These are phyloP conservation scores for Halisarca cf. caerulea DNA, from an alignment of 37 sponge, comb jelly and placozoan genomes.

Conservation along the genomic window DNA sequence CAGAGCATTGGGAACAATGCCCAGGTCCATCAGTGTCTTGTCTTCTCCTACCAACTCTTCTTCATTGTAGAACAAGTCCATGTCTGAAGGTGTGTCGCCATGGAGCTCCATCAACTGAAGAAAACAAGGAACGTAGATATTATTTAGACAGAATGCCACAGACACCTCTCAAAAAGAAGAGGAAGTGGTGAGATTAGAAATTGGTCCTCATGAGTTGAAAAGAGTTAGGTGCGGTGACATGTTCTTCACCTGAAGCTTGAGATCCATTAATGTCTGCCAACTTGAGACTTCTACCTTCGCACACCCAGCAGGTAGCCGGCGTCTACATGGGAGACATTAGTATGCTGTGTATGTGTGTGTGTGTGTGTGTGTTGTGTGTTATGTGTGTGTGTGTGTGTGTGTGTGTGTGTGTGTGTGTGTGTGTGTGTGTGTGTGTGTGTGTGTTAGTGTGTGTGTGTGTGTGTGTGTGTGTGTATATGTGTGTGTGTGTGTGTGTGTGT, in stretches of 20 bases:
- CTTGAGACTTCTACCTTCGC: background rate
- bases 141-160: background rate
- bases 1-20: constrained; percentile 8
- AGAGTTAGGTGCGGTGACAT: too few relatives aligned
- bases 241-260: constrained; percentile 17
- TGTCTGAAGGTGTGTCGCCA: constrained; percentile 1
- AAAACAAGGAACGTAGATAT: background rate
- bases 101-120: background rate
- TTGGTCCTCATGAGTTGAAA: too few relatives aligned
- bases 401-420: constrained; percentile 36
- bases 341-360: constrained; percentile 8
- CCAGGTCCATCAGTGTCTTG: background rate
- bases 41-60: background rate
- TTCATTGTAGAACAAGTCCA: background rate
- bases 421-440: constrained; percentile 21
- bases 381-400: constrained; percentile 27
- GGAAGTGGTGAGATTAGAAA: too few relatives aligned
- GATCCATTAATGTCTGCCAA: background rate
- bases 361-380: constrained; percentile 28
- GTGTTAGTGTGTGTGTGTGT: background rate
- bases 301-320: background rate
- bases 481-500: constrained; percentile 27
- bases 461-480: constrained; percentile 2
- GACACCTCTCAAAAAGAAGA: too few relatives aligned
- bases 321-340: background rate